These are phyloP conservation scores for Burhinus bistriatus DNA, from an alignment of 2,113 vertebrate genomes.

Conservation along the genomic window DNA sequence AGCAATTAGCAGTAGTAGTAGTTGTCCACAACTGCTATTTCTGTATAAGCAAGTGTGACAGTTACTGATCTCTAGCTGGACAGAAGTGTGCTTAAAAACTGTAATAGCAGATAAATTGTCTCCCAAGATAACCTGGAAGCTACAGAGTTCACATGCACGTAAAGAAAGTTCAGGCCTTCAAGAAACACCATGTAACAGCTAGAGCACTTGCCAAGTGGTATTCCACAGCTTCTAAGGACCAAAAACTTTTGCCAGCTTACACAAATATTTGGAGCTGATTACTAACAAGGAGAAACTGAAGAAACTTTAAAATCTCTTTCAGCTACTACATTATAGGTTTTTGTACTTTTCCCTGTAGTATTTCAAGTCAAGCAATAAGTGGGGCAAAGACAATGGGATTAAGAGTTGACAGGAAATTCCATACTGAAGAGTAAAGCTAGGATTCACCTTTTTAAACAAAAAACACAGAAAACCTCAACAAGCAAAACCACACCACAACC, in stretches of 20 bases:
- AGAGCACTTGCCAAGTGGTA: background rate
- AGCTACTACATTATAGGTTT: background rate
- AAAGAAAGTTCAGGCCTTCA: background rate
- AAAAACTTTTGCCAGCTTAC: background rate
- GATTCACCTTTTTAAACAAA: background rate
- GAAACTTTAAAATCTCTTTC: background rate
- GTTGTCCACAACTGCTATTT: background rate
- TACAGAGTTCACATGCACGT: background rate
- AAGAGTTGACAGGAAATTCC: background rate
- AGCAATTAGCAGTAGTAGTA: accelerated
- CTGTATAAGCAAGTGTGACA: background rate
- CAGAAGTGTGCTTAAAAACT: background rate
- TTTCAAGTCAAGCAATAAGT: background rate
- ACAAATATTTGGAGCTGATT: background rate
- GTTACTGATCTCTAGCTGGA: background rate
- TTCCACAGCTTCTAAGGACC: background rate
- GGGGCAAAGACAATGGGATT: background rate
- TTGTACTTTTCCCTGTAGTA: background rate
- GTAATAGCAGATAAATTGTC: background rate
- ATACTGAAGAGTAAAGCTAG: background rate
- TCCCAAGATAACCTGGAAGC: background rate
- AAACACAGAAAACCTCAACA: background rate
- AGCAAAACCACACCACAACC: background rate
- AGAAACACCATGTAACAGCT: background rate
- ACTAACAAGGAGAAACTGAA: background rate